These are phyloP conservation scores for Escarpia spicata DNA, from an alignment of 2,888 invertebrate genomes.

Conservation along the genomic window DNA sequence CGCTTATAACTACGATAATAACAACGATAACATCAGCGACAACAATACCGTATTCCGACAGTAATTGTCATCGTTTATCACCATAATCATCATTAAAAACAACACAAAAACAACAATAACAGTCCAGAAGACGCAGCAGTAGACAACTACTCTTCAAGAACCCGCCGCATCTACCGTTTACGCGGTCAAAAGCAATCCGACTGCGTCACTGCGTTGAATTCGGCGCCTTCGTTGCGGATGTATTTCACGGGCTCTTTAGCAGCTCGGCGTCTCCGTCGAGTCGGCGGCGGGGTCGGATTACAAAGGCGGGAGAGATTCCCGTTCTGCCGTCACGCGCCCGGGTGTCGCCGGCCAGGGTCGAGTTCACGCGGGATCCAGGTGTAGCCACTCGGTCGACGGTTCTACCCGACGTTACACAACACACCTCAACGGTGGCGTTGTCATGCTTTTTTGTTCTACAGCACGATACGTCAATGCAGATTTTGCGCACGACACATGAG, in stretches of 20 bases:
- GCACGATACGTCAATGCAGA: background rate
- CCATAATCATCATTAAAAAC: too few relatives aligned
- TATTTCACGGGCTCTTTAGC: conserved; percentile 6
- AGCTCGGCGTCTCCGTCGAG: background rate
- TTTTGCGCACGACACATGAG: background rate
- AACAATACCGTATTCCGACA: too few relatives aligned
- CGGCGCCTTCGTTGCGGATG: background rate
- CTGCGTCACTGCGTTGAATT: background rate
- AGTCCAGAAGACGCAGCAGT: background rate
- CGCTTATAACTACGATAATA: too few relatives aligned
- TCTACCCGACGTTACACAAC: too few relatives aligned
- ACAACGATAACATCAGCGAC: too few relatives aligned
- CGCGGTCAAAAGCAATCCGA: too few relatives aligned
- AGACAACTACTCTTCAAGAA: too few relatives aligned
- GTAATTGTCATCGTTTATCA: too few relatives aligned
- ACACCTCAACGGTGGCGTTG: too few relatives aligned
- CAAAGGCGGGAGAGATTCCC: background rate
- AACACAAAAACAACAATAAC: background rate
- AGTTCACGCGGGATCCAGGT: background rate
- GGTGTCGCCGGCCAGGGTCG: background rate
- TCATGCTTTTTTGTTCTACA: background rate
- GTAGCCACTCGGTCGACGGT: background rate
- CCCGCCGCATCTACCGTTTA: too few relatives aligned
- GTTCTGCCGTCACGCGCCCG: conserved; percentile 13
- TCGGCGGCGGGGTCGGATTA: conserved; percentile 4